Evolutionary conservation across 37 sponge, comb jelly and placozoan genomes (phyloP), one percentile per base, ranked within the genome.

Genomic region (Crambe crambe): DNA sequence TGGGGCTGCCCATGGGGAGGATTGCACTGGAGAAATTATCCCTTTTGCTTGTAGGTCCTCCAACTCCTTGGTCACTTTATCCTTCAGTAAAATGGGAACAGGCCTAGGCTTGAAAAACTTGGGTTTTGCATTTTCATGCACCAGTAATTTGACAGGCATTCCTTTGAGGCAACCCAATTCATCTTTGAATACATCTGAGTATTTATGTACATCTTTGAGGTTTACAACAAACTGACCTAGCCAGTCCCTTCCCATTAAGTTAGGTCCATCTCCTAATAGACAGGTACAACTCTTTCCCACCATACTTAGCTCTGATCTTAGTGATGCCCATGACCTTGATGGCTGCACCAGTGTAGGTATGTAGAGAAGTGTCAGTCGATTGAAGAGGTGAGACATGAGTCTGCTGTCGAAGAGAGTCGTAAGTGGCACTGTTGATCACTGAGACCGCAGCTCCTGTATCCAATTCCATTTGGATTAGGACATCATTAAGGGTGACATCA

Each of bases 241-340:
- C 82, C 82, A 81, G 32, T 87, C 88, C 20, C 82, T 68, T 0
- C 88, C 88, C 22, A 87, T 35, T n/a, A 87, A 44, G 56, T 32
- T 63, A 5, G 82, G 88, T 34, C 88, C 88, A 76, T 34, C 30
- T 27, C 81, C 81, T 29, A 20, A 86, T 39, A 38, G 25, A 73
- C 38, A 68, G 23, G 18, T 58, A 21, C 8, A 38, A 26, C n/a
- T 66, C 37, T 32, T 80, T 37, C 9, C 41, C 58, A 6, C 67
- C 41, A 54, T 73, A 79, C 31, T n/a, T 56, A 0, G 80, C 81
- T 34, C 68, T 47, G 6, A 86, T 38, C 22, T 51, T 18, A n/a
- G 44, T 32, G 12, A 32, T 29, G 23, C 87, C 87, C 42, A 68
- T 27, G 18, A 86, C 74, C 36, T 51, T 5, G 22, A 86, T 54